Percentiles rank a stretch among this genome's conserved stretches.
These are phyloP conservation scores for Ceratina calcarata DNA, from an alignment of 1,140 invertebrate genomes.

Conservation along the genomic window DNA sequence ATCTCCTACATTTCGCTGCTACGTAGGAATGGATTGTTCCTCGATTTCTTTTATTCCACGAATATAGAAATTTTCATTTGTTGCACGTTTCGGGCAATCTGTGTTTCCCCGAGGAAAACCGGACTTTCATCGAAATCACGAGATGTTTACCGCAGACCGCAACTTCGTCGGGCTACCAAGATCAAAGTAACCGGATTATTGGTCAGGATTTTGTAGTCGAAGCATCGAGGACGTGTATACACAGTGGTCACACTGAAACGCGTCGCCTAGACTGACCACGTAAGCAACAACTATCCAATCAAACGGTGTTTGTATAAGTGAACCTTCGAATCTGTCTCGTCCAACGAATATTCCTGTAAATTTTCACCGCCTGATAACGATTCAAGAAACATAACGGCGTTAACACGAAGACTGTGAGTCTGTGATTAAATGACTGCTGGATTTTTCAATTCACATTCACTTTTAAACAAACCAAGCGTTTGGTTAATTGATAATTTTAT, in stretches of 20 bases:
- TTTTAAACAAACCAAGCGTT: too few species aligned
- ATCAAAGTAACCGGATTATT: slow-evolving; percentile 38
- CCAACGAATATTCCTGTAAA: too few species aligned
- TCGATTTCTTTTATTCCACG: too few species aligned
- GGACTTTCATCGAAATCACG: slow-evolving; percentile 10
- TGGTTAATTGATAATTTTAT: background rate
- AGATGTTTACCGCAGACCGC: slow-evolving; percentile 10
- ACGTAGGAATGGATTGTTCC: too few species aligned
- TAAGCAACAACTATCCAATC: background rate
- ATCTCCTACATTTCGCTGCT: too few species aligned
- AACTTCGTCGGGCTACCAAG: slow-evolving; percentile 12
- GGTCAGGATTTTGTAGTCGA: background rate
- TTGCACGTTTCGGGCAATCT: too few species aligned
- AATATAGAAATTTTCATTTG: too few species aligned
- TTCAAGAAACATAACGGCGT: too few species aligned
- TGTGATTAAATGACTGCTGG: background rate
- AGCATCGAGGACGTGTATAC: too few species aligned
- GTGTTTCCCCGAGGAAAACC: background rate
- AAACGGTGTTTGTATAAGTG: background rate
- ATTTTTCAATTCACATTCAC: background rate
- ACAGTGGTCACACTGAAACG: background rate
- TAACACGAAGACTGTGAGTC: background rate
- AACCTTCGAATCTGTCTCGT: slow-evolving; percentile 1
- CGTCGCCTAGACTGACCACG: background rate
- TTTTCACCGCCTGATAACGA: background rate